Evolutionary conservation across 2,888 invertebrate genomes (phyloP).

Genomic region (Zaprionus obscuricornis): DNA sequence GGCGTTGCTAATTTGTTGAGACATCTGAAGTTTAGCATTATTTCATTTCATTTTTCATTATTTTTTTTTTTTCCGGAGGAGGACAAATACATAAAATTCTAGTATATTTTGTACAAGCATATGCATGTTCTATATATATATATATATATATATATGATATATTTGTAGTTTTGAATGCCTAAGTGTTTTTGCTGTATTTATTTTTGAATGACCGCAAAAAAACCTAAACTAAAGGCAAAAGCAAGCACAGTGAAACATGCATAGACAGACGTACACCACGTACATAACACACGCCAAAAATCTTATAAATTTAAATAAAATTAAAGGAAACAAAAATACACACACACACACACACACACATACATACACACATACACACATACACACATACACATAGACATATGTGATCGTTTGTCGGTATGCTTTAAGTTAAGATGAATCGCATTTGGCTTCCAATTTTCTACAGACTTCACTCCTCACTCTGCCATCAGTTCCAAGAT

Average conservation of each 20-base stretch:
- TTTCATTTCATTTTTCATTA: slow-evolving; percentile 1
- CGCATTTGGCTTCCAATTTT: slow-evolving; percentile 31
- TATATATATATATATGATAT: slow-evolving; percentile 6
- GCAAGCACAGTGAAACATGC: background rate
- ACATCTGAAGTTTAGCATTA: no score
- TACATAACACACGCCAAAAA: slow-evolving; percentile 20
- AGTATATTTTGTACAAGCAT: no score
- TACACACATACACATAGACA: background rate
- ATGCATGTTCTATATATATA: slow-evolving; percentile 7
- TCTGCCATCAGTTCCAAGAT: slow-evolving; percentile 13
- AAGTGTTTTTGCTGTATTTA: slow-evolving; percentile 16
- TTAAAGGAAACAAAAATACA: slow-evolving; percentile 38
- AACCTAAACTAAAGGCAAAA: slow-evolving; percentile 1
- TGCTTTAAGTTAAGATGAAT: slow-evolving; percentile 55
- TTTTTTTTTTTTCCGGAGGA: slow-evolving; percentile 11
- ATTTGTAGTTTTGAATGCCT: no score
- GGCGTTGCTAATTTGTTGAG: no score
- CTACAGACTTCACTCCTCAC: slow-evolving; percentile 5
- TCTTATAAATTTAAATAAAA: slow-evolving; percentile 65
- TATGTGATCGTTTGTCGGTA: slow-evolving; percentile 57
- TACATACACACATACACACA: background rate
- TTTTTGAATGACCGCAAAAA: slow-evolving; percentile 41
- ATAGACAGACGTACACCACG: slow-evolving; percentile 4
- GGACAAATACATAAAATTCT: background rate
- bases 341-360: slow-evolving; percentile 11